phyloP scores from a whole-genome alignment of 2,113 vertebrate species.

The Montifringilla adamsi region DNA sequence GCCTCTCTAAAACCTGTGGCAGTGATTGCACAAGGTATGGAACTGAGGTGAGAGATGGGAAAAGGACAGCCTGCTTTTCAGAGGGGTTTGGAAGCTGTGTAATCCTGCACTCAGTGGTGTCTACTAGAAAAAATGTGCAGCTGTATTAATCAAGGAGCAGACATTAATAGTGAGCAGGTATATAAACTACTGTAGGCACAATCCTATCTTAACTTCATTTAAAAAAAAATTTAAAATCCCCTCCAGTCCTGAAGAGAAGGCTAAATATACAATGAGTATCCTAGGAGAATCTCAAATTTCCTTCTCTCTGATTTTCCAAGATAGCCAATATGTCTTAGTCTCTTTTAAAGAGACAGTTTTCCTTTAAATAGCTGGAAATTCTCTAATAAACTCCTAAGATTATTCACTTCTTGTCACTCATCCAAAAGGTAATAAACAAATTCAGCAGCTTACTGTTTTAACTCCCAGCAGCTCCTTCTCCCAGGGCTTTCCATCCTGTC shows the following conservation, averaged over 20 bases:
- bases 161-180: neutral
- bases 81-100: neutral
- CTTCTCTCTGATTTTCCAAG: neutral
- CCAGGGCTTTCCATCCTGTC: neutral
- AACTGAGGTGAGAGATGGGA: neutral
- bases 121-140: neutral
- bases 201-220: neutral
- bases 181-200: neutral
- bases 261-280: neutral
- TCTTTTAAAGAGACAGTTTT: neutral
- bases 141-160: neutral
- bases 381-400: neutral
- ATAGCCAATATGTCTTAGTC: neutral
- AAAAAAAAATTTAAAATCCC: neutral
- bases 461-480: neutral
- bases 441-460: neutral
- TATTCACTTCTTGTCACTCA: neutral
- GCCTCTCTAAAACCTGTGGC: neutral
- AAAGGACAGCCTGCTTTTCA: neutral
- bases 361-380: neutral
- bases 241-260: neutral
- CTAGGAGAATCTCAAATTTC: neutral
- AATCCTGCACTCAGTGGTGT: neutral
- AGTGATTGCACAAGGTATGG: rapidly evolving
- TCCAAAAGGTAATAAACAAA: neutral